Conservation (phyloP, 2,113 vertebrate genomes). For the Thinocorus orbignyianus region DNA sequence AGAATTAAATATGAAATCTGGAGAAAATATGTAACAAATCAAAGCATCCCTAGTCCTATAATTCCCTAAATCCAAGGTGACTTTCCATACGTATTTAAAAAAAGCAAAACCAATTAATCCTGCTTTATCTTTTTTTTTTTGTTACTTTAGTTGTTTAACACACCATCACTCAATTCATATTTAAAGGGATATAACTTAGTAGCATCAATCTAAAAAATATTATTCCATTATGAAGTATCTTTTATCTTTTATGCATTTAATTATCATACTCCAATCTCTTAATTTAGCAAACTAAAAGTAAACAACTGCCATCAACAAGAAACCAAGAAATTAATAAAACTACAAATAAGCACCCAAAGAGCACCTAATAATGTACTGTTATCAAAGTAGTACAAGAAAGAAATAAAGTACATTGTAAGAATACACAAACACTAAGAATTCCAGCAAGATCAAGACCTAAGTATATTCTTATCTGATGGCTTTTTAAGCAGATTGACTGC, state of each 20-base stretch:
- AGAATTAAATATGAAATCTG: neutral
- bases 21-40: neutral
- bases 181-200: neutral
- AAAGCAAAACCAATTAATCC: neutral
- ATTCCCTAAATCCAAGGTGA: neutral
- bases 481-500: neutral
- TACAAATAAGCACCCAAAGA: neutral
- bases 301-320: neutral
- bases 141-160: neutral
- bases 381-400: neutral
- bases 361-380: neutral
- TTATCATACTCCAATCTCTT: neutral
- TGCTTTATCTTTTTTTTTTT: neutral
- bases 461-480: neutral
- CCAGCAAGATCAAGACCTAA: neutral
- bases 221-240: neutral
- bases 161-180: neutral
- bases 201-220: neutral
- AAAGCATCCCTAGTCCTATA: neutral
- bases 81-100: neutral
- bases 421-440: neutral
- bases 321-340: neutral
- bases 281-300: neutral
- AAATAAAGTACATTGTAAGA: neutral
- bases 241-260: neutral